Base-by-base conservation (phyloP, 2,797 vertebrate genomes). In the Octomys mimax region DNA sequence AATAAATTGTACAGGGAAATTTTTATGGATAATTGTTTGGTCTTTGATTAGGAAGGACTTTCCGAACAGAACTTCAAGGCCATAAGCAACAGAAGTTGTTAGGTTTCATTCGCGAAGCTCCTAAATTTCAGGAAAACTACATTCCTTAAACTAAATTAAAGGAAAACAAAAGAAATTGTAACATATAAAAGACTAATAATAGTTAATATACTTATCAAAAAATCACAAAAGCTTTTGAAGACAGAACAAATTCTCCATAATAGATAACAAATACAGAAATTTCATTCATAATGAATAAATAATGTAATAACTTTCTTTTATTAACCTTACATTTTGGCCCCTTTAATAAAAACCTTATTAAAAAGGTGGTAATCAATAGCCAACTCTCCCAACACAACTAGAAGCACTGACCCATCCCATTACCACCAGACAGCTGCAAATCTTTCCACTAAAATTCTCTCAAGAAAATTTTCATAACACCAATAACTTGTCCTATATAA, bases 341-440 rank as follows among this genome's bases (percentile, higher is more conserved):
- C 71, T 94, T 91, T 96, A 86, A 91, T 96, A 96, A 80, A 42
- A 42, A 57, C 31, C 80, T 97, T 49, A 54, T 97, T 96, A 95
- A 96, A 89, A 96, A 95, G 64, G 57, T 94, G 62, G 28, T 95
- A 95, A 95, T 91, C 89, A 86, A 88, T 91, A 91, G 70, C 52
- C 66, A 84, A 33, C 31, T 80, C 92, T 52, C 64, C 54, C 8
- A 81, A 84, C 81, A 61, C 6, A 94, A 36, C 22, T 85, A 64
- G 68, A 95, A 94, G 57, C 87, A 87, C 26, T 86, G 66, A 49
- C 49, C 87, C 86, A 89, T 83, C 64, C 31, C 42, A 62, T n/a
- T 64, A 11, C 78, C 80, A 83, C 54, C 87, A 88, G 78, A 94
- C 92, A 49, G 66, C 8, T 39, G 13, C 14, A 26, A 75, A 33